A percentile compares a stretch with the other conserved stretches of the same genome.
These are phyloP conservation scores for Phaethon lepturus DNA, from an alignment of 2,113 vertebrate genomes.

Conservation along the genomic window DNA sequence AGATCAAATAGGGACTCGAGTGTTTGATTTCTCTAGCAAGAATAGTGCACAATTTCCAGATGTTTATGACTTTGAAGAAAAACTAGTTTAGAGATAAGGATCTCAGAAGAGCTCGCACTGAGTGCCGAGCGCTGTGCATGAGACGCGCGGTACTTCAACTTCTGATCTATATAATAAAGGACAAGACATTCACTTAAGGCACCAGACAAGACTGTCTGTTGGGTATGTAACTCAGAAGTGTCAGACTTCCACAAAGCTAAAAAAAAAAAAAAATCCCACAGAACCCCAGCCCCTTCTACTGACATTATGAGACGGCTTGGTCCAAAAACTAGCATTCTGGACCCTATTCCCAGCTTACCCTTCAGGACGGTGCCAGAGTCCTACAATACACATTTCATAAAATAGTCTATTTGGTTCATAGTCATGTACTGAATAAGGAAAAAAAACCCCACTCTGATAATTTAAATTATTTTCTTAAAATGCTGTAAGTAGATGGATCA, in stretches of 20 bases:
- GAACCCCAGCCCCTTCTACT: neutral
- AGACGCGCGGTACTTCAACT: neutral
- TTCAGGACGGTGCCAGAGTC: neutral
- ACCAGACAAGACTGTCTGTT: neutral
- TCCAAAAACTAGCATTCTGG: neutral
- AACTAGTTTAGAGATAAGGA: slow-evolving; percentile 27
- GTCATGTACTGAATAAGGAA: neutral
- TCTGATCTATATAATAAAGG: neutral
- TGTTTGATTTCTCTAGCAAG: slow-evolving; percentile 21
- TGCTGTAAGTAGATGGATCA: neutral
- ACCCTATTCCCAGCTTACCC: neutral
- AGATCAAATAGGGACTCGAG: slow-evolving; percentile 45
- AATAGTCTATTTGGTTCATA: neutral
- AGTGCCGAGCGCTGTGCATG: neutral
- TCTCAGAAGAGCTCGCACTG: slow-evolving; percentile 5
- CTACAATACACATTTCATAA: neutral
- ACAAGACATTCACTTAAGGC: slow-evolving; percentile 13
- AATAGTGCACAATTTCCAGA: slow-evolving; percentile 28
- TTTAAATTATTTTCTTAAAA: neutral
- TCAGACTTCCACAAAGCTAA: neutral
- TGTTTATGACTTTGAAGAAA: slow-evolving; percentile 41
- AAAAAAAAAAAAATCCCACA: neutral
- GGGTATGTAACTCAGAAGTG: neutral
- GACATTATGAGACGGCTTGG: neutral
- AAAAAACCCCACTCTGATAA: neutral